Evolutionary conservation across 2,888 invertebrate genomes (phyloP).

Genomic region (Eremobia ochroleuca): DNA sequence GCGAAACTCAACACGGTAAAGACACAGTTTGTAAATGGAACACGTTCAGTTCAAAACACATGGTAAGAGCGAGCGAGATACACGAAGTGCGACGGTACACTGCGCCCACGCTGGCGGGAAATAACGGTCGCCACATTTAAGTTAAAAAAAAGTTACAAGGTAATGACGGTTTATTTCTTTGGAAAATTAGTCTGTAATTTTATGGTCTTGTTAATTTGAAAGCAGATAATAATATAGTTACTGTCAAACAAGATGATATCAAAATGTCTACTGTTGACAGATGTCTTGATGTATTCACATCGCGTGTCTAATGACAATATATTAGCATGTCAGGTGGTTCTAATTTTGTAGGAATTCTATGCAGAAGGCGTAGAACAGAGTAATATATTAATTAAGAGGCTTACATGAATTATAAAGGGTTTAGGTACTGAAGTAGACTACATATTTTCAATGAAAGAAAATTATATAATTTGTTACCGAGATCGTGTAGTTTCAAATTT

Average conservation of each 20-base stretch:
- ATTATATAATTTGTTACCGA: not conserved
- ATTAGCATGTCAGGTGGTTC: not conserved
- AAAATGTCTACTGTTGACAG: constrained; percentile 7
- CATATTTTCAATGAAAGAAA: not conserved
- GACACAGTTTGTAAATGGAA: constrained; percentile 60
- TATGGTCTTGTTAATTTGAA: constrained; percentile 17
- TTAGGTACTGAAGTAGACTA: not conserved
- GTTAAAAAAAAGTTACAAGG: constrained; percentile 53
- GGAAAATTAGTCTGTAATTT: constrained; percentile 33
- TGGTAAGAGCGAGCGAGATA: constrained; percentile 81
- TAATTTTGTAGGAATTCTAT: constrained; percentile 15
- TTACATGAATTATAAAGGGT: not conserved
- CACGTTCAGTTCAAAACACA: constrained; percentile 60
- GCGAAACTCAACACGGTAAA: constrained; percentile 45
- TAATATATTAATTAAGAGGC: not conserved
- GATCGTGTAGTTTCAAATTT: too few species aligned
- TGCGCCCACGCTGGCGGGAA: constrained; percentile 72
- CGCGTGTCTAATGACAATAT: not conserved
- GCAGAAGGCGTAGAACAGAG: not conserved
- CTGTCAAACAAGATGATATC: not conserved
- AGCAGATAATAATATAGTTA: not conserved
- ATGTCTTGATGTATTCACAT: not conserved
- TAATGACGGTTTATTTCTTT: constrained; percentile 44
- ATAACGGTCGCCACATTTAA: constrained; percentile 71
- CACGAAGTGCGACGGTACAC: constrained; percentile 73